These are phyloP conservation scores for Sebastes steindachneri DNA, from an alignment of 2,797 vertebrate species.

Conservation along the genomic window DNA sequence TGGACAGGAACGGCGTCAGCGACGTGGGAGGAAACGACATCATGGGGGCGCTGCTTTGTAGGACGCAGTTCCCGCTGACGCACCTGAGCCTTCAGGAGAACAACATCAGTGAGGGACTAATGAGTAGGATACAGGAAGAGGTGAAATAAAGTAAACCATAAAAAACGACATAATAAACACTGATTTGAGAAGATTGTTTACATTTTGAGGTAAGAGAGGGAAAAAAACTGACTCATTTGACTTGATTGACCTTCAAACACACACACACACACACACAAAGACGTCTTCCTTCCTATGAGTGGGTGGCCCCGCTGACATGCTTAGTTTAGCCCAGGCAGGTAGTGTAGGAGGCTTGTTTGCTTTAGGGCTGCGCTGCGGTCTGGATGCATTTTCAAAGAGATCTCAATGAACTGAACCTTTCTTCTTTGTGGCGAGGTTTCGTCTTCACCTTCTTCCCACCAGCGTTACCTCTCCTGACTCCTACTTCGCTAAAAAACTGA, in stretches of 20 bases:
- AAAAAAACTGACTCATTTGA: conserved; percentile 51
- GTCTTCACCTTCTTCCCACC: conserved; percentile 59
- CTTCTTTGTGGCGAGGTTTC: conserved; percentile 54
- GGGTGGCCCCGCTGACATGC: conserved; percentile 56
- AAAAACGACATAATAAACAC: conserved; percentile 27
- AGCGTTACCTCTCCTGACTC: conserved; percentile 41
- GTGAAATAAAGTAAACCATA: conserved; percentile 48
- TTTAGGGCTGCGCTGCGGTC: conserved; percentile 53
- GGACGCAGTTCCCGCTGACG: conserved; percentile 59
- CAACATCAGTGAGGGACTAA: conserved; percentile 75
- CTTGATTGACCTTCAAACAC: conserved; percentile 35
- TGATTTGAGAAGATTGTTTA: conserved; percentile 33
- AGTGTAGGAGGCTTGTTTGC: conserved; percentile 67
- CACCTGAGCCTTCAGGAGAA: conserved; percentile 85
- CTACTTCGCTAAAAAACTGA: conserved; percentile 45
- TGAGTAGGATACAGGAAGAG: conserved; percentile 79
- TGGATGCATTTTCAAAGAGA: conserved; percentile 65
- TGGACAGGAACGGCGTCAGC: conserved; percentile 82
- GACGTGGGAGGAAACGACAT: conserved; percentile 84
- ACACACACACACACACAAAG: conserved; percentile 37
- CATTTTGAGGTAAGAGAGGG: conserved; percentile 40
- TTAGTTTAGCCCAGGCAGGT: conserved; percentile 51
- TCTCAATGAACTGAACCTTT: conserved; percentile 58
- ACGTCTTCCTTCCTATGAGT: conserved; percentile 52
- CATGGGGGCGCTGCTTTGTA: conserved; percentile 73